These are phyloP conservation scores for Drosophila recens DNA, from an alignment of 2,888 invertebrate genomes.

Conservation along the genomic window DNA sequence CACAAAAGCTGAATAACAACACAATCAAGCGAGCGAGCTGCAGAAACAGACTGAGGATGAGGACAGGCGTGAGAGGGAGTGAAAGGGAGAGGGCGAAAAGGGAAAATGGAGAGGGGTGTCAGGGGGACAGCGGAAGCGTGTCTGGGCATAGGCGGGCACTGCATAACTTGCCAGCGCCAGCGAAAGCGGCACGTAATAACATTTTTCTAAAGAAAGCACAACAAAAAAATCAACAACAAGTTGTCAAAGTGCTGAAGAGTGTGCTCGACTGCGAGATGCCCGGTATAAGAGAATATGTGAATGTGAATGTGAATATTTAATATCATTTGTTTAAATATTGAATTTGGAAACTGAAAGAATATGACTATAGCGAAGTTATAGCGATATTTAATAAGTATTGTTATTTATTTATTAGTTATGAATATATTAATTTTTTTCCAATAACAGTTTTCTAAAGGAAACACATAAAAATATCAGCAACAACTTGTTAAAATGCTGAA, in stretches of 20 bases:
- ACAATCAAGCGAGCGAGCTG: conserved; percentile 72
- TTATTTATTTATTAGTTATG: no score
- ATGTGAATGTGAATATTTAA: no score
- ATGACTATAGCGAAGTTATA: no score
- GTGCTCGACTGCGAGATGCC: not conserved
- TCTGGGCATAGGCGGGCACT: conserved; percentile 77
- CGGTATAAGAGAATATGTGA: not conserved
- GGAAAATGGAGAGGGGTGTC: not conserved
- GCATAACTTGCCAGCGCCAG: conserved; percentile 75
- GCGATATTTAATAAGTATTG: no score
- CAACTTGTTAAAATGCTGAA: not conserved
- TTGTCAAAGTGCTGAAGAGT: not conserved
- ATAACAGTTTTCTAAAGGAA: conserved; percentile 49
- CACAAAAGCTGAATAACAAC: conserved; percentile 79
- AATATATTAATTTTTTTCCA: no score
- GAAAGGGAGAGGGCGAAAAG: not conserved
- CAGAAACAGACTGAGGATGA: not conserved
- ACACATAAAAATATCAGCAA: conserved; percentile 50
- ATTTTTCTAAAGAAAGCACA: conserved; percentile 76
- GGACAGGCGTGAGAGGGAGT: not conserved
- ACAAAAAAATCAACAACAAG: conserved; percentile 32
- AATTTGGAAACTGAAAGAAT: no score
- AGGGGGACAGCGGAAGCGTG: conserved; percentile 54
- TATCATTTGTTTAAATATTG: no score
- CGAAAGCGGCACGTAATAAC: conserved; percentile 79